Evolutionary conservation across 2,888 invertebrate species (phyloP), one percentile per base, ranked within the genome.

Genomic region (Eupithecia subfuscata): DNA sequence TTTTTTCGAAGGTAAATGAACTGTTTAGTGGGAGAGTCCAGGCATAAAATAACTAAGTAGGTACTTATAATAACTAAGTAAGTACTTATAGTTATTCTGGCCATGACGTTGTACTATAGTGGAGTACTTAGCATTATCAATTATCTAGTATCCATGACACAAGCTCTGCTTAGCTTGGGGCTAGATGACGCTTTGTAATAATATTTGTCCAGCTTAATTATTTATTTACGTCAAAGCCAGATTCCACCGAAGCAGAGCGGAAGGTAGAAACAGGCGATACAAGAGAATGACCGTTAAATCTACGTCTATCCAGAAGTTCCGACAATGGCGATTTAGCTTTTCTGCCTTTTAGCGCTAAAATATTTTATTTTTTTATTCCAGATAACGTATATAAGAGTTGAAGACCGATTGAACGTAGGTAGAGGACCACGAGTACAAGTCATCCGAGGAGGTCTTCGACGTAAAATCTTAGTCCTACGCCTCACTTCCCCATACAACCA

Each of bases 341-440:
- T 22, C 9, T 22, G 22, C 22, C 9, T 60, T 56, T 60, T 60
- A 60, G 14, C 12, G 12, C 60, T 25, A 25, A 25, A 60, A 25
- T 12, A 60, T 14, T 43, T 11, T 8, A 76, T 43, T 45, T 9
- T 7, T 76, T 52, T 25, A 34, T 88, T 86, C 70, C 85, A 93
- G 93, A 92, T 93, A 45, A 91, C 92, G 0, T 93, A 91, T 83
- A 85, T 92, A 64, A 86, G 91, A 74, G 88, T 93, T 0, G 85
- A 85, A 0, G 92, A 93, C 71, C 90, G 92, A 3, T 81, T 93
- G 4, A 92, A 91, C 1, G 75, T 87, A 3, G 88, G 89, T 1
- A 75, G 84, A 5, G 89, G 90, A 0, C 91, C 92, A 1, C 75
- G 70, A 18, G 86, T 89, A 0, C 79, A 86, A 79, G 82, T 93